Evolutionary conservation across 2,797 vertebrate genomes (phyloP).

Genomic region (Anguilla pacifica): DNA sequence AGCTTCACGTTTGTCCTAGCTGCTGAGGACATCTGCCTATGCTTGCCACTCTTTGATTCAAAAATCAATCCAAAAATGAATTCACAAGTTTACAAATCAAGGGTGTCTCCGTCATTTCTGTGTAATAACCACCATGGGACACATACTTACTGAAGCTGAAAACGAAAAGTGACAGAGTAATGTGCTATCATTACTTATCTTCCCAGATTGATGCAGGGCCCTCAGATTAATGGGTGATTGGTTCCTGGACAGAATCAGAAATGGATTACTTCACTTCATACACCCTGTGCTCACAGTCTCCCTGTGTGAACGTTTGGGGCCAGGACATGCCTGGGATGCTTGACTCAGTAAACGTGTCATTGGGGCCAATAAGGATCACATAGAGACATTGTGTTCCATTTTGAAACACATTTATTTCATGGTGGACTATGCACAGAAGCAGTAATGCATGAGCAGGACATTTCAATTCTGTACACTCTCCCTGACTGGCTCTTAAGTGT

Average conservation of each 20-base stretch:
- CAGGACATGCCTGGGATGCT: not conserved
- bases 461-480: slow-evolving; percentile 47
- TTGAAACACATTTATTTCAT: not conserved
- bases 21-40: not conserved
- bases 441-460: not conserved
- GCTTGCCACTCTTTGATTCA: not conserved
- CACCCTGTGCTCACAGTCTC: not conserved
- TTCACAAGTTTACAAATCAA: not conserved
- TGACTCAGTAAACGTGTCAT: not conserved
- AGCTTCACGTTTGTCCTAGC: not conserved
- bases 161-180: slow-evolving; percentile 1
- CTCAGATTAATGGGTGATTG: not conserved
- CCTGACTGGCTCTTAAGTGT: slow-evolving; percentile 42
- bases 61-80: not conserved
- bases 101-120: not conserved
- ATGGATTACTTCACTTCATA: not conserved
- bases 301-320: not conserved
- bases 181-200: slow-evolving; percentile 16
- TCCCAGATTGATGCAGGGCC: slow-evolving; percentile 3
- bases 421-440: too few species aligned
- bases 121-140: not conserved
- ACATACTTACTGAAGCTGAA: not conserved
- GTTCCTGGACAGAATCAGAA: not conserved
- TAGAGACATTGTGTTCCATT: slow-evolving; percentile 1
- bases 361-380: slow-evolving; percentile 25